phyloP scores from a whole-genome alignment of 1,140 invertebrate genomes.

The Pomacea maculata region DNA sequence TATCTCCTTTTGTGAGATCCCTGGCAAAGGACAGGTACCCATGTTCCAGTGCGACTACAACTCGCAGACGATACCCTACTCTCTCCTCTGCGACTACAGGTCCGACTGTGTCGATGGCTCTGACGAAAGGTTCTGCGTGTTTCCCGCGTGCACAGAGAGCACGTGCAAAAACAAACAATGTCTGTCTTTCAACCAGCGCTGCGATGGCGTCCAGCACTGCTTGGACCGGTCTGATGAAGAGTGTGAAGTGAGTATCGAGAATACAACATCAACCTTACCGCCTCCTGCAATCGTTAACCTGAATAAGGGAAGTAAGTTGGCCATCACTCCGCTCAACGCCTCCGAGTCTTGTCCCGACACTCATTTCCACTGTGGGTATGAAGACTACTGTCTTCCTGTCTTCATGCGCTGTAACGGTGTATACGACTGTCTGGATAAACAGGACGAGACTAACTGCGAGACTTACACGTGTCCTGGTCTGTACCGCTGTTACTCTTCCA shows the following conservation, averaged over 20 bases:
- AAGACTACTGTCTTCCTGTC: conserved; percentile 13
- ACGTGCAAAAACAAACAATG: not conserved
- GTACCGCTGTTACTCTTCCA: conserved; percentile 18
- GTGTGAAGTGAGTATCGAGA: not conserved
- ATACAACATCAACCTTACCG: not conserved
- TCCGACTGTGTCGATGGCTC: not conserved
- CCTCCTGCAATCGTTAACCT: conserved; percentile 5
- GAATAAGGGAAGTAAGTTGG: not conserved
- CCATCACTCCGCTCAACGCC: not conserved
- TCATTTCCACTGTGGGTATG: conserved; percentile 7
- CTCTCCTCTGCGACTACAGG: not conserved
- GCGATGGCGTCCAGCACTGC: conserved; percentile 20
- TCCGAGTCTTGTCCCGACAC: conserved; percentile 3
- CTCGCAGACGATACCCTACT: not conserved
- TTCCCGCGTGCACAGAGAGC: not conserved
- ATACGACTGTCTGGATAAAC: conserved; percentile 18
- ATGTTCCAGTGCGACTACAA: not conserved
- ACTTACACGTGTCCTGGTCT: conserved; percentile 4
- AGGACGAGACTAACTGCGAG: conserved; percentile 21
- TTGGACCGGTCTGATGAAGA: conserved; percentile 18
- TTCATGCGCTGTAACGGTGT: conserved; percentile 25
- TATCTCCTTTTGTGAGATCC: no score
- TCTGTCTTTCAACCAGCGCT: not conserved
- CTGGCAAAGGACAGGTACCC: no score
- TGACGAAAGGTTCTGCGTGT: not conserved